Evolutionary conservation across 2,797 vertebrate genomes (phyloP).

Genomic region (Acanthurus tractus): DNA sequence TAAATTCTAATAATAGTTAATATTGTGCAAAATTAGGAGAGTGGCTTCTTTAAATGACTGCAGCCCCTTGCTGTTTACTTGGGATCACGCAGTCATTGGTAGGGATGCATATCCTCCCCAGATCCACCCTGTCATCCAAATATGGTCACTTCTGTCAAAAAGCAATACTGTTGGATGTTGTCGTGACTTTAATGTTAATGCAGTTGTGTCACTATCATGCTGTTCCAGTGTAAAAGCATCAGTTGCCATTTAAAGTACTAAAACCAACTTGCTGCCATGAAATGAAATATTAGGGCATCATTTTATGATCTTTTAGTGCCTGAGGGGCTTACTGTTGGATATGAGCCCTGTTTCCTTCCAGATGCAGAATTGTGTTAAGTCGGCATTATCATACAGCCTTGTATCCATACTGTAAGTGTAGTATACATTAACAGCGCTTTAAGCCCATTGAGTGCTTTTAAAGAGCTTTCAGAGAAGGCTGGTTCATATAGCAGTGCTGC

Average conservation of each 20-base stretch:
- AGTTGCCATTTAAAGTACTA: neutral
- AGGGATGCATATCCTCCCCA: no score
- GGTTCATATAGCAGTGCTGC: neutral
- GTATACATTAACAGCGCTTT: neutral
- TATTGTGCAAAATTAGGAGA: no score
- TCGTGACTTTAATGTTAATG: no score
- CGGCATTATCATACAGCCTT: neutral
- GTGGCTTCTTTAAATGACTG: no score
- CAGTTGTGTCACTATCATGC: neutral
- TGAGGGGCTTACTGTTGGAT: neutral
- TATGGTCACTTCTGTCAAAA: no score
- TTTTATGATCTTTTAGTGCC: no score
- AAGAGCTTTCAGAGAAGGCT: neutral
- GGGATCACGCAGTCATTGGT: no score
- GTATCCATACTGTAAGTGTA: neutral
- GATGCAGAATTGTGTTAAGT: neutral
- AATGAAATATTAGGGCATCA: neutral
- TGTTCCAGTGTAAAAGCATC: neutral
- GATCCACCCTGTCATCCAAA: no score
- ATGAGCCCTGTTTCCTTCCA: neutral
- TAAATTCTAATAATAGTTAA: no score
- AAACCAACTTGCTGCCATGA: neutral
- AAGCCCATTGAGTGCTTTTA: neutral
- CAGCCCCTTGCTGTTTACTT: no score
- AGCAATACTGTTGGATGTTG: no score